Evolutionary conservation across 2,113 vertebrate genomes (phyloP).

Genomic region (Damaliscus lunatus): DNA sequence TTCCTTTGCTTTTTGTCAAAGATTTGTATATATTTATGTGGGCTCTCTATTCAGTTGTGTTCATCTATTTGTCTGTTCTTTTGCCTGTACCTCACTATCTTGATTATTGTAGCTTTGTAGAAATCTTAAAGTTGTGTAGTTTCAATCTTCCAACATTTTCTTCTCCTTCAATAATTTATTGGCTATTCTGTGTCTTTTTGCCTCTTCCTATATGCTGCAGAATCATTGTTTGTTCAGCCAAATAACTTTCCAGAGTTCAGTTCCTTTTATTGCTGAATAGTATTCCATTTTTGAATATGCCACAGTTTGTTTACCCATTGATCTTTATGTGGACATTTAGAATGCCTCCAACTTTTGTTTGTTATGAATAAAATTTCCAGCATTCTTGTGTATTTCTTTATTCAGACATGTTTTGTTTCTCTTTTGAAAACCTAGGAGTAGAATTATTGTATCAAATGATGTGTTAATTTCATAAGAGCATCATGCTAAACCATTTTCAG

Average conservation of each 20-base stretch:
- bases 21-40: background rate
- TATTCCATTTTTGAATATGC: background rate
- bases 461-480: background rate
- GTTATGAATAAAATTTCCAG: background rate
- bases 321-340: background rate
- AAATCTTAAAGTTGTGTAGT: background rate
- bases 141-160: background rate
- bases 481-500: background rate
- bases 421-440: background rate
- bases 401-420: background rate
- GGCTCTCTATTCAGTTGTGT: background rate
- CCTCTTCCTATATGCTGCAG: background rate
- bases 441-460: background rate
- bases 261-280: background rate
- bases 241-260: background rate
- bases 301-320: background rate
- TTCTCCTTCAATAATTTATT: background rate
- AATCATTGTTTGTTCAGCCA: background rate
- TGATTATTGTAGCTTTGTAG: background rate
- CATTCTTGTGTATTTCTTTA: background rate
- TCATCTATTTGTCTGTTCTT: background rate
- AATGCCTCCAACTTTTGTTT: background rate
- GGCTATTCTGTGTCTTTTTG: background rate
- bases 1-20: background rate
- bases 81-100: background rate